Base-by-base conservation (phyloP, 2,888 invertebrate genomes). In the Isotomurus palustris region DNA sequence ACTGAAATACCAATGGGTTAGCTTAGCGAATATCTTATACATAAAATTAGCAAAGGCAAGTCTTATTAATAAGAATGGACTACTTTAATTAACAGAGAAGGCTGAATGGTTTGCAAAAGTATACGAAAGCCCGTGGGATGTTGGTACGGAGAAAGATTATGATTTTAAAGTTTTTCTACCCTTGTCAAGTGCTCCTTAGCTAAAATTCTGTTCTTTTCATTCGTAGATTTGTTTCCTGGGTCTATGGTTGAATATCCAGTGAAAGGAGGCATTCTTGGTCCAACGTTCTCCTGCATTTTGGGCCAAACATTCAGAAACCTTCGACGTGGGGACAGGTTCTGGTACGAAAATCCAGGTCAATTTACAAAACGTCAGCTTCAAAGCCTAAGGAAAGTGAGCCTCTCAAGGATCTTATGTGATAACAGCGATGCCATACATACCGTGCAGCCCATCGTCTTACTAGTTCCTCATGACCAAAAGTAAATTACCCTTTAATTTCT, bases 291-390 rank as follows among this genome's bases (percentile, higher is more conserved):
- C 27, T 78, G 78, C 56, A 73, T 77, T 51, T 77, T 92, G 24
- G 83, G 76, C 14, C 72, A 73, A 60, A 77, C 78, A 59, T 79
- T 79, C 68, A 70, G 74, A 44, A 74, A 76, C 60, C 71, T 79
- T 25, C 73, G 77, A 57, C 71, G 72, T 43, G 80, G 79, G 4
- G 80, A 80, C 71, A 70, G 80, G 44, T 80, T 78, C 71, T 81
- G 79, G 78, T 80, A 78, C 67, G 78, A 78, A 62, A 77, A 77
- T 59, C 72, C 72, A 2, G 72, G 71, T 6, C 73, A 73, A 38
- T 87, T 90, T 71, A 88, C 86, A 0, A 83, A 84, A 2, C 82
- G 84, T 0, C 90, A 91, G 73, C 75, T 91, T 2, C 83, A 85
- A 67, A 85, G 87, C 67, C 81, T 90, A 41, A 78, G 87, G 29